A percentile compares a stretch with the other conserved stretches of the same genome.
These are phyloP conservation scores for Lobophora halterata DNA, from an alignment of 2,888 invertebrate species.

Conservation along the genomic window DNA sequence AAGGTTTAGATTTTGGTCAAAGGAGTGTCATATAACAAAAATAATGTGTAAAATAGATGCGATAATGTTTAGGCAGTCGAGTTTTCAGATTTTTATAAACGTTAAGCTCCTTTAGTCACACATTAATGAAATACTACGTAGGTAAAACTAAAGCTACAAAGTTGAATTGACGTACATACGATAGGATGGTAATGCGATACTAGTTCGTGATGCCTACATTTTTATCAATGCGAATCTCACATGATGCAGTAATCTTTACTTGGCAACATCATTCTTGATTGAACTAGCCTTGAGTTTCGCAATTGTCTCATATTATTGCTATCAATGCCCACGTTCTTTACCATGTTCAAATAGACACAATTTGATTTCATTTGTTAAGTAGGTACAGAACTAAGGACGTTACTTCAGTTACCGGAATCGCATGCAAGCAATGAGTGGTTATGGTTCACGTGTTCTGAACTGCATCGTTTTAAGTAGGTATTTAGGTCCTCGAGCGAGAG, in stretches of 20 bases:
- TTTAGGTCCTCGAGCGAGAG: conserved; percentile 9
- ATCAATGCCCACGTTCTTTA: conserved; percentile 23
- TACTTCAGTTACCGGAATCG: conserved; percentile 20
- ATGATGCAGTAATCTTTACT: conserved; percentile 18
- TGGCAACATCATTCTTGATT: conserved; percentile 36
- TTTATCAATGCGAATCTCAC: conserved; percentile 16
- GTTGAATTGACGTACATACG: too few relatives aligned
- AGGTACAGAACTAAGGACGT: conserved; percentile 16
- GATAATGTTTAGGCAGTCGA: too few relatives aligned
- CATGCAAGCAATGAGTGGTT: conserved; percentile 7
- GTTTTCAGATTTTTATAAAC: too few relatives aligned
- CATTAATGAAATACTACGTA: too few relatives aligned
- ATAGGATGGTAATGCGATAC: not conserved
- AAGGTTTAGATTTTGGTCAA: too few relatives aligned
- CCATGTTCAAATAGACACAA: conserved; percentile 15
- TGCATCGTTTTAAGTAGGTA: conserved; percentile 13
- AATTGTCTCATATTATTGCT: conserved; percentile 30
- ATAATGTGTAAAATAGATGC: too few relatives aligned
- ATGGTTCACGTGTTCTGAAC: conserved; percentile 8
- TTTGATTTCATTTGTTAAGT: conserved; percentile 37
- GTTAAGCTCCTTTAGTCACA: too few relatives aligned
- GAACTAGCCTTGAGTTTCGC: conserved; percentile 41
- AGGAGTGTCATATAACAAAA: too few relatives aligned
- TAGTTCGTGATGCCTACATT: conserved; percentile 3
- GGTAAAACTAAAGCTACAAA: too few relatives aligned